phyloP scores from a whole-genome alignment of 2,888 invertebrate genomes.

The Chrysolina haemoptera region DNA sequence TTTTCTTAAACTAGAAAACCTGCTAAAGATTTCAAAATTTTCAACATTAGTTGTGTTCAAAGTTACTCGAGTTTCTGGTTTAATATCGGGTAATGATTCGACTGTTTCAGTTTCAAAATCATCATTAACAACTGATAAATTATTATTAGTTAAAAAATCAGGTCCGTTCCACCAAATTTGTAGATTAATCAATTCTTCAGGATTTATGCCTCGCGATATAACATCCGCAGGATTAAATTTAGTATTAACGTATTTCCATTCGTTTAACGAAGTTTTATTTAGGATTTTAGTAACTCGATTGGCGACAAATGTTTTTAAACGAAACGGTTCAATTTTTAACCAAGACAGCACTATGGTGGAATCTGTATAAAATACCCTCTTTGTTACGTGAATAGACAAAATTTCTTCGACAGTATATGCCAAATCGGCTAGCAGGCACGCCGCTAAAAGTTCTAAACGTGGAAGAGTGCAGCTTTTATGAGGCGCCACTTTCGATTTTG shows the following conservation, averaged over 20 bases:
- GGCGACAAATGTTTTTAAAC: slow-evolving; percentile 27
- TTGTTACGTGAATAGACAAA: slow-evolving; percentile 15
- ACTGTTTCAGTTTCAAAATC: not conserved
- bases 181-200: not conserved
- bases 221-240: not conserved
- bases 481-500: slow-evolving; percentile 27
- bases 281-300: slow-evolving; percentile 16
- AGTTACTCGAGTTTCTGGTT: not conserved
- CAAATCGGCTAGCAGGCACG: too few relatives aligned
- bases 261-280: not conserved
- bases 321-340: not conserved
- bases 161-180: slow-evolving; percentile 24
- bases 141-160: slow-evolving; percentile 12
- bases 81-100: not conserved
- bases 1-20: slow-evolving; percentile 26
- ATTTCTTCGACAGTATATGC: too few relatives aligned
- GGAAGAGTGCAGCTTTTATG: slow-evolving; percentile 3
- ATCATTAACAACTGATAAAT: not conserved
- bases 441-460: too few relatives aligned
- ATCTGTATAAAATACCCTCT: slow-evolving; percentile 15
- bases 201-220: too few relatives aligned
- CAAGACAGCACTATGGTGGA: slow-evolving; percentile 28
- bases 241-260: slow-evolving; percentile 16
- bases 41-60: not conserved
- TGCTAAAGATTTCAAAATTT: slow-evolving; percentile 27